phyloP scores from a whole-genome alignment of 2,113 vertebrate genomes.

The Dasyprocta punctata region DNA sequence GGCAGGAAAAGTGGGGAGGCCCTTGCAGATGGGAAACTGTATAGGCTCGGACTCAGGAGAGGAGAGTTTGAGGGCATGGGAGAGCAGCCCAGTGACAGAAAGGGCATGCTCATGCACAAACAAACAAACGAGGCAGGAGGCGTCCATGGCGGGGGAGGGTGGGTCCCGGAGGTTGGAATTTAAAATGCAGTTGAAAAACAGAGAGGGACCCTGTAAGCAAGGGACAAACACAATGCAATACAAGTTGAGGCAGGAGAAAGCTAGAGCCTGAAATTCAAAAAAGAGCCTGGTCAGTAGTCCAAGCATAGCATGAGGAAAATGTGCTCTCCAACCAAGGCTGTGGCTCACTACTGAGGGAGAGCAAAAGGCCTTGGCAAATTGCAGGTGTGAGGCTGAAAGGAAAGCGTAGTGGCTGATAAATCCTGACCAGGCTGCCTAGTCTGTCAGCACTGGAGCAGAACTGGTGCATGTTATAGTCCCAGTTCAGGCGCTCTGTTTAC shows the following conservation, averaged over 20 bases:
- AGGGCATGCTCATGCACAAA: not conserved
- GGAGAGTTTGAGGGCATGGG: not conserved
- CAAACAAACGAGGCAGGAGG: not conserved
- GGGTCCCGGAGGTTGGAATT: not conserved
- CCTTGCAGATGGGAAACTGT: not conserved
- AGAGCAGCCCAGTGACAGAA: not conserved
- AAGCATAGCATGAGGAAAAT: not conserved
- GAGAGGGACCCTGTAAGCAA: not conserved
- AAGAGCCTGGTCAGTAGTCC: not conserved
- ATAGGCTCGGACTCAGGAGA: not conserved
- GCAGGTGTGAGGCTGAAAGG: not conserved
- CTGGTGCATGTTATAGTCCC: not conserved
- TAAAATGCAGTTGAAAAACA: conserved; percentile 46
- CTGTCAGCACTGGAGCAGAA: not conserved
- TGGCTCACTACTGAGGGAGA: not conserved
- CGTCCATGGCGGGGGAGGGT: not conserved
- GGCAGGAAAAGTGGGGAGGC: not conserved
- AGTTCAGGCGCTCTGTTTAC: not conserved
- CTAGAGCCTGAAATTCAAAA: not conserved
- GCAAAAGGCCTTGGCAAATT: not conserved
- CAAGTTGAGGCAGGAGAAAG: not conserved
- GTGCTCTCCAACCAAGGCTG: not conserved
- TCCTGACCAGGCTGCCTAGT: not conserved
- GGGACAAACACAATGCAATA: not conserved
- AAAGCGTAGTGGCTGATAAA: not conserved